Evolutionary conservation across 2,797 vertebrate species (phyloP).

Genomic region (Acanthurus leucopareius): DNA sequence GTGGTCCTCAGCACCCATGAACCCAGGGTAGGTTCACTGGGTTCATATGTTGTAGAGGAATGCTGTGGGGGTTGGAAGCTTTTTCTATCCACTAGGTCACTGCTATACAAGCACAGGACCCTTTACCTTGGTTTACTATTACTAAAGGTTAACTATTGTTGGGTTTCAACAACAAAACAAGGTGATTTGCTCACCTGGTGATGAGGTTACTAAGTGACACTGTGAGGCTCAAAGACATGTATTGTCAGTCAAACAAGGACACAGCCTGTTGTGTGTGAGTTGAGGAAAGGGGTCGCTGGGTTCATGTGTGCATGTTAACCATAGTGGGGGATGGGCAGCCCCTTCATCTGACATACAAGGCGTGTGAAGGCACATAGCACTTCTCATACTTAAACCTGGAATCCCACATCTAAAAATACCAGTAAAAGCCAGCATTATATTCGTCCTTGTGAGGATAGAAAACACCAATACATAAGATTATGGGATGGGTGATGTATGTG

Average conservation of each 20-base stretch:
- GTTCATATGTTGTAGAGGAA: slow-evolving; percentile 78
- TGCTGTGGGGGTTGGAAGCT: slow-evolving; percentile 61
- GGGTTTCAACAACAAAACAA: slow-evolving; percentile 44
- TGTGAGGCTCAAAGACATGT: slow-evolving; percentile 26
- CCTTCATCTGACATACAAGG: slow-evolving; percentile 40
- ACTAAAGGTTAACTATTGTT: slow-evolving; percentile 62
- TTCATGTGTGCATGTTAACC: slow-evolving; percentile 74
- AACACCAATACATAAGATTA: slow-evolving; percentile 8
- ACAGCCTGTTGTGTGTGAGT: slow-evolving; percentile 29
- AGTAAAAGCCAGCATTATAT: slow-evolving; percentile 29
- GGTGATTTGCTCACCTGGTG: slow-evolving; percentile 46
- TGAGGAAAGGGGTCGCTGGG: slow-evolving; percentile 53
- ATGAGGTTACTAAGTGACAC: slow-evolving; percentile 16
- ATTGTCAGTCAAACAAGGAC: slow-evolving; percentile 52
- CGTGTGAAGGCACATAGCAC: slow-evolving; percentile 38
- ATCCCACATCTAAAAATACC: slow-evolving; percentile 56
- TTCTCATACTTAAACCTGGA: slow-evolving; percentile 28
- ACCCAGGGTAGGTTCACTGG: slow-evolving; percentile 71
- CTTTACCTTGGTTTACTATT: slow-evolving; percentile 53
- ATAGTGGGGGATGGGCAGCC: slow-evolving; percentile 71
- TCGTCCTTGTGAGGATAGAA: not conserved
- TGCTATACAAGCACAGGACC: slow-evolving; percentile 43
- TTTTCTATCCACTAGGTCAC: slow-evolving; percentile 54
- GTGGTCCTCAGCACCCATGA: slow-evolving; percentile 67
- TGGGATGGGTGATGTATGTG: slow-evolving; percentile 11